Percentiles rank a stretch among this genome's conserved stretches.
phyloP scores from a whole-genome alignment of 2,113 vertebrate species.

The Dascyllus trimaculatus region DNA sequence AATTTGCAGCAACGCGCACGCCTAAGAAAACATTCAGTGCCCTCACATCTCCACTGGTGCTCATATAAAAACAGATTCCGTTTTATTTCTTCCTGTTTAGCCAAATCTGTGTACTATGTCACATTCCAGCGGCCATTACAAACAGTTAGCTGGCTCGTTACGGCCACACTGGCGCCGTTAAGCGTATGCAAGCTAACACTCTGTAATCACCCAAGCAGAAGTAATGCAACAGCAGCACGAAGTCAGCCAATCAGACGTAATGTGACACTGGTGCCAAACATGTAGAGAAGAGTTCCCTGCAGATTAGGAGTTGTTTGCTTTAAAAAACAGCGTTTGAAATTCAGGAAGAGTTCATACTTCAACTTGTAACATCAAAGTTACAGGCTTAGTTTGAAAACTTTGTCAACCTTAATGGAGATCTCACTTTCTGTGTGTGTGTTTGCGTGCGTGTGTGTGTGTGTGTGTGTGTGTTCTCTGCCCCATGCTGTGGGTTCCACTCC shows the following conservation, averaged over 20 bases:
- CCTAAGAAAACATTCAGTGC: not conserved
- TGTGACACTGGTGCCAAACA: conserved; percentile 6
- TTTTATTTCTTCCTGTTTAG: not conserved
- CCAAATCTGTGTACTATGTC: not conserved
- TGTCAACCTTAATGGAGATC: conserved; percentile 1
- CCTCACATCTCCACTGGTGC: not conserved
- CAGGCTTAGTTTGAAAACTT: conserved; percentile 34
- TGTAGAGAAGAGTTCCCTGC: conserved; percentile 9
- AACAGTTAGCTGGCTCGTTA: not conserved
- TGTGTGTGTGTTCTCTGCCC: not conserved
- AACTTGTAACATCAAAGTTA: conserved; percentile 1
- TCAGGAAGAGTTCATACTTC: not conserved
- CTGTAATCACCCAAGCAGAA: conserved; percentile 14
- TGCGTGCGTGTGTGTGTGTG: conserved; percentile 2
- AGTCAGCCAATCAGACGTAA: conserved; percentile 31
- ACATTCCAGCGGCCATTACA: not conserved
- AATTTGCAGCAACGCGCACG: not conserved
- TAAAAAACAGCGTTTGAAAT: not conserved
- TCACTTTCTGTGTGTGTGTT: not conserved
- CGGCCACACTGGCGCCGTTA: not conserved
- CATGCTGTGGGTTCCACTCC: conserved; percentile 41
- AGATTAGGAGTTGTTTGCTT: conserved; percentile 8
- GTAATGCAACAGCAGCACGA: not conserved
- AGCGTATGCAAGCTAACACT: not conserved
- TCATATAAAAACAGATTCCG: not conserved